Base-by-base conservation (phyloP, 2,797 vertebrate species). In the Lerista edwardsae region DNA sequence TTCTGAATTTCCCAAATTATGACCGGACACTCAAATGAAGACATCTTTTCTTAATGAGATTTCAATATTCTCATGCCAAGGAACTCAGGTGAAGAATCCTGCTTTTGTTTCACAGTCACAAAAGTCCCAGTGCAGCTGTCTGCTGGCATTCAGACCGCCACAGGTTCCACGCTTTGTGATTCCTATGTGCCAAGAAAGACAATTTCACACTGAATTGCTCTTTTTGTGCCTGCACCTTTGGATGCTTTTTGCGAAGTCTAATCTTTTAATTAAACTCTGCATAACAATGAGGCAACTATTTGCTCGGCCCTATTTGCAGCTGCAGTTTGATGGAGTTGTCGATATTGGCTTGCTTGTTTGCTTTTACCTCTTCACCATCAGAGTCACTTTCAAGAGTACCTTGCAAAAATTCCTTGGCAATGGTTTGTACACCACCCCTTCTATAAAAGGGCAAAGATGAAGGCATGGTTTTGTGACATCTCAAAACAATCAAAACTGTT, bases 41-140 rank as follows among this genome's bases (percentile, higher is more conserved):
- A 72, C 19, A 85, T 83, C 3, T 75, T 6, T 85, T 68, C 85
- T 64, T 1, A 89, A 78, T 78, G 82, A 88, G 91, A 84, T 78
- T 91, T 74, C 4, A 85, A 2, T 85, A 82, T 78, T 44, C 82
- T 29, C 15, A 84, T 44, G 34, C 6, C 91, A 88, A 94, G 17
- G 34, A 62, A 80, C 0, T 12, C 39, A 90, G 62, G 19, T 75
- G 73, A 86, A 92, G 77, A 88, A 80, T 51, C 67, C 3, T 39
- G 41, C 25, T 84, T 93, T 93, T 92, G 73, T 93, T 93, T 64
- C 87, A 55, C 47, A 0, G 0, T 17, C 41, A 84, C 86, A 89
- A 81, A 90, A 79, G 9, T 77, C 27, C 19, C 29, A 59, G 12
- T 73, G 39, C 69, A 91, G 21, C 51, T 92, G 44, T 78, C 78